A percentile compares a stretch with the other conserved stretches of the same genome.
Conservation (phyloP, 2,797 vertebrate genomes). For the Anomalospiza imberbis region DNA sequence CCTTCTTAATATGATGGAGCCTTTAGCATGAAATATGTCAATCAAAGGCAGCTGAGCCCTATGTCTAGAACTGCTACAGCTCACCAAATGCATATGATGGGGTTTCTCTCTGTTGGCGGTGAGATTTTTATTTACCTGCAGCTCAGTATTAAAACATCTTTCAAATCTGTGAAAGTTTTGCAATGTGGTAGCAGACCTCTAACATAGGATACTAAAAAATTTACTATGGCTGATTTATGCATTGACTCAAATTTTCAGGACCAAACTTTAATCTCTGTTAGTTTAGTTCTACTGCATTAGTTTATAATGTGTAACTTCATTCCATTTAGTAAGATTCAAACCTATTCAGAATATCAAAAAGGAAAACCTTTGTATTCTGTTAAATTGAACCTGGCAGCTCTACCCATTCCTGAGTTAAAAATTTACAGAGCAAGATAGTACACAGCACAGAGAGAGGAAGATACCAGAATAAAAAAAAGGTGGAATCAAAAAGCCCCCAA, state of each 20-base stretch:
- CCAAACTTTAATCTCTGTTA: background rate
- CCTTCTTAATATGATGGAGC: background rate
- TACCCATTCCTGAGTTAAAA: background rate
- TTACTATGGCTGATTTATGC: background rate
- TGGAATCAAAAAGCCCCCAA: background rate
- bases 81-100: background rate
- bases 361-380: background rate
- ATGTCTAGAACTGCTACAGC: background rate
- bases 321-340: background rate
- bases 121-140: background rate
- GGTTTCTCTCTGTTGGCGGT: background rate
- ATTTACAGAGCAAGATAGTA: background rate
- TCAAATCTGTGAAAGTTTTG: background rate
- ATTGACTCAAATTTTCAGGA: background rate
- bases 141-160: background rate
- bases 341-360: background rate
- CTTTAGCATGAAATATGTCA: background rate
- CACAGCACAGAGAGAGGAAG: background rate
- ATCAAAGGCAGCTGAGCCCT: background rate
- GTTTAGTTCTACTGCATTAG: background rate
- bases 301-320: background rate
- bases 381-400: background rate
- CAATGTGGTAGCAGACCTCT: accelerated
- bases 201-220: background rate
- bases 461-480: background rate